Conservation (phyloP, 2,888 invertebrate species). For the Andricus quercusramuli region DNA sequence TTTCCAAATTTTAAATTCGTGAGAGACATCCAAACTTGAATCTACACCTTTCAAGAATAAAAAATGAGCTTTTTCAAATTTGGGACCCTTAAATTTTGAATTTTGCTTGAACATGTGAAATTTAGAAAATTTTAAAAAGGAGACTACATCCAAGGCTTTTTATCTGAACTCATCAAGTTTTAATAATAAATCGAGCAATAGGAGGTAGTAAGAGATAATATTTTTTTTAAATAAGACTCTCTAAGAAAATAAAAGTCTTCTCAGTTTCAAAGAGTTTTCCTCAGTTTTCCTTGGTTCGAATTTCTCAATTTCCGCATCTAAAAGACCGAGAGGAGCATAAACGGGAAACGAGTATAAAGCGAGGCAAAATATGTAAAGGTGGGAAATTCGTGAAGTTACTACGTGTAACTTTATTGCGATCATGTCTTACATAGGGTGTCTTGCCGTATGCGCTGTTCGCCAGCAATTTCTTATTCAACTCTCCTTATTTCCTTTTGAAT, state of each 20-base stretch:
- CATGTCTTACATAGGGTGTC: conserved; percentile 1
- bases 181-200: not conserved
- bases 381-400: conserved; percentile 2
- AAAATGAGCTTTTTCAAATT: too few species aligned
- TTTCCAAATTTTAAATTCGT: too few species aligned
- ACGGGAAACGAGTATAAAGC: not conserved
- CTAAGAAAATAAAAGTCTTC: not conserved
- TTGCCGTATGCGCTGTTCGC: not conserved
- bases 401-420: conserved; percentile 24
- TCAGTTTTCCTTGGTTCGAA: not conserved
- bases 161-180: not conserved
- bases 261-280: not conserved
- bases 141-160: too few species aligned
- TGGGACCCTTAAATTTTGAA: too few species aligned
- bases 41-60: not conserved
- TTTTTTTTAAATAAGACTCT: not conserved
- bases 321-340: not conserved
- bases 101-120: not conserved
- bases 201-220: not conserved
- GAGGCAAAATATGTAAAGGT: conserved; percentile 7
- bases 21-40: not conserved
- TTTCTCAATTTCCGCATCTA: not conserved
- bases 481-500: conserved; percentile 7
- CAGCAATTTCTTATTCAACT: not conserved
- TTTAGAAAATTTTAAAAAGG: too few species aligned